Conservation (phyloP, 2,113 vertebrate species). For the Dasyornis broadbenti region DNA sequence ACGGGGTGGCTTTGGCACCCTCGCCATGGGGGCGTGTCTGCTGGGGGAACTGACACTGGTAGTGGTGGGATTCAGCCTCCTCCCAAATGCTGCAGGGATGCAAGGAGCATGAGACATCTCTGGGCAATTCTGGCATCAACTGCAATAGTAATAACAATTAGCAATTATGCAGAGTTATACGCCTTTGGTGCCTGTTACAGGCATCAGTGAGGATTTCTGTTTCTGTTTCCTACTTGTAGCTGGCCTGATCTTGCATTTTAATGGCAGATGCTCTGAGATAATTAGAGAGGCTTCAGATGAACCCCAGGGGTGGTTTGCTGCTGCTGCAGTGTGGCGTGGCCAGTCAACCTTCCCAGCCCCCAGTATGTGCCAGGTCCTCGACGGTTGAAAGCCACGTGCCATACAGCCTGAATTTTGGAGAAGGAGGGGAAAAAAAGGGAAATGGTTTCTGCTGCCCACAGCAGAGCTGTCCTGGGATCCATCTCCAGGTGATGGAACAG, state of each 20-base stretch:
- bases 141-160: conserved; percentile 21
- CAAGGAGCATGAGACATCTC: not conserved
- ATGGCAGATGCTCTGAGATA: conserved; percentile 44
- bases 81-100: not conserved
- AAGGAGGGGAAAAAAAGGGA: not conserved
- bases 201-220: conserved; percentile 5
- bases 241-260: conserved; percentile 12
- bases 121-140: conserved; percentile 24
- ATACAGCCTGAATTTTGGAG: not conserved
- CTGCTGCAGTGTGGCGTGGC: not conserved
- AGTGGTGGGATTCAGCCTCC: not conserved
- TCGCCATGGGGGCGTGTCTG: fast-evolving
- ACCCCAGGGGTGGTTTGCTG: not conserved
- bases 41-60: fast-evolving
- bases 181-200: conserved; percentile 30
- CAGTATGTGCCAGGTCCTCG: not conserved
- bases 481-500: fast-evolving
- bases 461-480: not conserved
- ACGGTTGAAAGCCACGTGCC: not conserved
- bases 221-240: conserved; percentile 49
- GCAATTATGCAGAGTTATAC: conserved; percentile 31
- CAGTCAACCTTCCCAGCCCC: not conserved
- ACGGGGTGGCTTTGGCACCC: fast-evolving
- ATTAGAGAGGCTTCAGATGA: not conserved
- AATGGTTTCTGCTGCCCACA: not conserved